Evolutionary conservation across 2,797 vertebrate species (phyloP).

Genomic region (Hozukius guyotensis): DNA sequence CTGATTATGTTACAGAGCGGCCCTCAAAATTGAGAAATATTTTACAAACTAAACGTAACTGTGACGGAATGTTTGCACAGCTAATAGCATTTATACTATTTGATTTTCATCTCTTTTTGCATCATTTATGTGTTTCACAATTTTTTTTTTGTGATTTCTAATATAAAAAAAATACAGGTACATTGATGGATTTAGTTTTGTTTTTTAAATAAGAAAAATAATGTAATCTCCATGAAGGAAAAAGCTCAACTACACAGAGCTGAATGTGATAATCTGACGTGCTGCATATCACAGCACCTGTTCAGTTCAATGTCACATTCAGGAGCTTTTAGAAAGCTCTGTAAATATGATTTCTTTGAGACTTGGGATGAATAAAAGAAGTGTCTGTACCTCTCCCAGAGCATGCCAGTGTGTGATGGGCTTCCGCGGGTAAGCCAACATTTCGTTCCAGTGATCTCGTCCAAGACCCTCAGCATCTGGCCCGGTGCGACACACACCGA

Average conservation of each 20-base stretch:
- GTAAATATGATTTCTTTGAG: not conserved
- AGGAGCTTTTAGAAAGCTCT: not conserved
- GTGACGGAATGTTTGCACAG: no score
- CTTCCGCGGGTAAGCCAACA: slow-evolving; percentile 96
- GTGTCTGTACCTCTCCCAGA: slow-evolving; percentile 89
- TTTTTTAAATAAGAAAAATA: not conserved
- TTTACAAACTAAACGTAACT: no score
- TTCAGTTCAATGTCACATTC: slow-evolving; percentile 4
- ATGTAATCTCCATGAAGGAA: not conserved
- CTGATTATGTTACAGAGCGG: no score
- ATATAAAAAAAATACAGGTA: not conserved
- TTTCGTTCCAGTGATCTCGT: slow-evolving; percentile 98
- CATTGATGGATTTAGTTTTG: not conserved
- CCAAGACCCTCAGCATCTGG: slow-evolving; percentile 95
- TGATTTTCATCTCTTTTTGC: fast-evolving
- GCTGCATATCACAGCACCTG: no score
- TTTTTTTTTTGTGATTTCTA: not conserved
- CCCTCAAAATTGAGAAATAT: no score
- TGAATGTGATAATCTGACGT: not conserved
- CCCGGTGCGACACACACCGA: slow-evolving; percentile 92
- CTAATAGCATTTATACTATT: no score
- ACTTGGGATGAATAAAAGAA: not conserved
- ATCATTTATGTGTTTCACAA: not conserved
- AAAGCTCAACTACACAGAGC: not conserved
- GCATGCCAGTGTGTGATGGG: slow-evolving; percentile 98